Evolutionary conservation across 2,113 vertebrate genomes (phyloP).

Genomic region (Gavialis gangeticus): DNA sequence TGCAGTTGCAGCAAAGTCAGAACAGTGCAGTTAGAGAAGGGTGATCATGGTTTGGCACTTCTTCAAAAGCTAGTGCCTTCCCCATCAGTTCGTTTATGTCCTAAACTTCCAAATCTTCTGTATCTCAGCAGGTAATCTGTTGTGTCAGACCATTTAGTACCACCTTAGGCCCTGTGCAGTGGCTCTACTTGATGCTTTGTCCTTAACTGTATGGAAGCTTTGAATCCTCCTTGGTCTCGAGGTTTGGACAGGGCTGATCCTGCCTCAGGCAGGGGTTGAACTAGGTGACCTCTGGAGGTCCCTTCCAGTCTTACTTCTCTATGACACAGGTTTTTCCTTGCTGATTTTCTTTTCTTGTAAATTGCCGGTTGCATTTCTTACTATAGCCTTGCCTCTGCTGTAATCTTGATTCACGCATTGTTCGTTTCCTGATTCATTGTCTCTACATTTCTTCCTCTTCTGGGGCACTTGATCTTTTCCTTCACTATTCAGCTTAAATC

Average conservation of each 20-base stretch:
- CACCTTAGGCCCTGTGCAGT: neutral
- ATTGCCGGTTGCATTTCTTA: neutral
- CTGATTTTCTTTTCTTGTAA: neutral
- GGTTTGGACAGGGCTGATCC: neutral
- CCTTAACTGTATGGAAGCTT: rapidly evolving
- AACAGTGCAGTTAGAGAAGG: neutral
- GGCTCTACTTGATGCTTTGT: neutral
- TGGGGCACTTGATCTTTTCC: neutral
- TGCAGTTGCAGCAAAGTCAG: neutral
- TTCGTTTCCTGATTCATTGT: neutral
- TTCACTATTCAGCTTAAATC: neutral
- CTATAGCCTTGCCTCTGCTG: neutral
- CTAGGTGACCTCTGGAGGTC: too few relatives aligned
- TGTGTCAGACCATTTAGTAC: neutral
- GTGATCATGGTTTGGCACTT: neutral
- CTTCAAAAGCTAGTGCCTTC: neutral
- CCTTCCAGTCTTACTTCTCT: too few relatives aligned
- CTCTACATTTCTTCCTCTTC: neutral
- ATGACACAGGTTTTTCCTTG: neutral
- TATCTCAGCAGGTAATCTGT: neutral
- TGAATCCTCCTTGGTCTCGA: neutral
- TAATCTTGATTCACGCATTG: neutral
- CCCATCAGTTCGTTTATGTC: neutral
- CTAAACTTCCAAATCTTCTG: neutral
- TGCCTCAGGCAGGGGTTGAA: too few relatives aligned